Percentiles rank a stretch among this genome's conserved stretches.
phyloP scores from a whole-genome alignment of 1,140 invertebrate species.

The Ladona fulva region DNA sequence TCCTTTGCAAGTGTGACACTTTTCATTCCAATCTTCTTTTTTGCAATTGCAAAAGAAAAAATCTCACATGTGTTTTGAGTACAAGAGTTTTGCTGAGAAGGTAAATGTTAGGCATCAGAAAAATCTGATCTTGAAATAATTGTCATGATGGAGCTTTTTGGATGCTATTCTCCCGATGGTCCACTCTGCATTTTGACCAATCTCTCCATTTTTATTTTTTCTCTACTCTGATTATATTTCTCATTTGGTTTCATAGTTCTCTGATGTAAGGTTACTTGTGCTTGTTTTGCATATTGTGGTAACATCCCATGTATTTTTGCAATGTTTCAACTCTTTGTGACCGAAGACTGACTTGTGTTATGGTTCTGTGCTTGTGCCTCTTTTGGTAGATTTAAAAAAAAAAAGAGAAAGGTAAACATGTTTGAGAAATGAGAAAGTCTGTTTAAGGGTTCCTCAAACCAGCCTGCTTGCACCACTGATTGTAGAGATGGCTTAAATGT shows the following conservation, averaged over 20 bases:
- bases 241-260: background rate
- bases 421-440: background rate
- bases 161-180: background rate
- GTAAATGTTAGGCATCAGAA: background rate
- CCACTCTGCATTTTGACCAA: slow-evolving; percentile 7
- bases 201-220: background rate
- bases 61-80: background rate
- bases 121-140: background rate
- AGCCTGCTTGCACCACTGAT: background rate
- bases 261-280: background rate
- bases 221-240: background rate
- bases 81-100: background rate
- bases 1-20: slow-evolving; percentile 4
- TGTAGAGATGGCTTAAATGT: slow-evolving; percentile 6
- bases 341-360: slow-evolving; percentile 8
- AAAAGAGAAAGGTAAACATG: background rate
- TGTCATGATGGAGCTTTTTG: background rate
- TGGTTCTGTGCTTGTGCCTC: background rate
- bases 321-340: background rate
- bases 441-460: slow-evolving; percentile 4
- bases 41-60: slow-evolving; percentile 8
- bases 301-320: slow-evolving; percentile 5
- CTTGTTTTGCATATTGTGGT: background rate
- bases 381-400: background rate
- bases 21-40: slow-evolving; percentile 2